A percentile compares a stretch with the other conserved stretches of the same genome.
Evolutionary conservation across 2,888 invertebrate genomes (phyloP).

Genomic region (Drosophila bunnanda): DNA sequence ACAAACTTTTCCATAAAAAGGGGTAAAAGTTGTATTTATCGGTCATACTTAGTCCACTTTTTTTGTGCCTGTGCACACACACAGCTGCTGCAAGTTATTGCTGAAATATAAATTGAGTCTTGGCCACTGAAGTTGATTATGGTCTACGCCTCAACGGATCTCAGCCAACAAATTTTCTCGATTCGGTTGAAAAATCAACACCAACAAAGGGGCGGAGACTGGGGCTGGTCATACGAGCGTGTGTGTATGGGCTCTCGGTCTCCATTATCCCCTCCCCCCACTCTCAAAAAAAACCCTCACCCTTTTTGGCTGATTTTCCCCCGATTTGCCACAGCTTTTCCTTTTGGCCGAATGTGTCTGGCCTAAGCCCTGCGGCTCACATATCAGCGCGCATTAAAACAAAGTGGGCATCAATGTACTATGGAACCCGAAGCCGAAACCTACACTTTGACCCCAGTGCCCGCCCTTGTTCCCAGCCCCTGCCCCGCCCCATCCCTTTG

Average conservation of each 20-base stretch:
- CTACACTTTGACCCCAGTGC: slow-evolving; percentile 12
- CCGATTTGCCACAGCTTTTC: slow-evolving; percentile 12
- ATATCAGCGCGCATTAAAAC: slow-evolving; percentile 80
- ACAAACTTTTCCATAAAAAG: not conserved
- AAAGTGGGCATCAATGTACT: slow-evolving; percentile 81
- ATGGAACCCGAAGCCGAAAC: slow-evolving; percentile 46
- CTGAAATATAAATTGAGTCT: slow-evolving; percentile 79
- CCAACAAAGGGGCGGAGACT: slow-evolving; percentile 44
- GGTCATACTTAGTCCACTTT: accelerated
- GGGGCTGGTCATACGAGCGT: slow-evolving; percentile 26
- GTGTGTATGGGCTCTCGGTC: slow-evolving; percentile 11
- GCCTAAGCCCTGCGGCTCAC: slow-evolving; percentile 75
- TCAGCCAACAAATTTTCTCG: slow-evolving; percentile 78
- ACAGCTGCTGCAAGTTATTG: slow-evolving; percentile 70
- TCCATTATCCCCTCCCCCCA: slow-evolving; percentile 10
- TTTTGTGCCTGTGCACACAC: slow-evolving; percentile 9
- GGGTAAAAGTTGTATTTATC: not conserved
- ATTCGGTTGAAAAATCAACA: slow-evolving; percentile 79
- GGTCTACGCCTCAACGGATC: slow-evolving; percentile 79
- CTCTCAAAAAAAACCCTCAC: not conserved
- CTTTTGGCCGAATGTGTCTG: slow-evolving; percentile 42
- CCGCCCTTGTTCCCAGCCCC: not conserved
- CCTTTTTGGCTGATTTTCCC: not conserved
- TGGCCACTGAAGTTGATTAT: slow-evolving; percentile 83
- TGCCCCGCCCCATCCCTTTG: not conserved